Evolutionary conservation across 2,888 invertebrate genomes (phyloP), one percentile per base, ranked within the genome.

Genomic region (Nephrocerus scutellatus): DNA sequence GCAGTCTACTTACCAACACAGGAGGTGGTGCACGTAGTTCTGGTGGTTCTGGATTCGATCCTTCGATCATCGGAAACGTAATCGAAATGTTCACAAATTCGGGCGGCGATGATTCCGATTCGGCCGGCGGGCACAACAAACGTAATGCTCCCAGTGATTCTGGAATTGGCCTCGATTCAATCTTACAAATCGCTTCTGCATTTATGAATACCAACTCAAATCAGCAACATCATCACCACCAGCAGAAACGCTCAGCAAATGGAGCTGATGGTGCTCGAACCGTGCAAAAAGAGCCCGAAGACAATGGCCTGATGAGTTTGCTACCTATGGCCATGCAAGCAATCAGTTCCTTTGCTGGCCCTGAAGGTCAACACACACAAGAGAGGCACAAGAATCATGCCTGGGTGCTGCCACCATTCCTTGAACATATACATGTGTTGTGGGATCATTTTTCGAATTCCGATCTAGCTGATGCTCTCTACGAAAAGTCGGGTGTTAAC

Each of bases 391-490:
- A 80, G 36, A 79, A 75, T 26, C 85, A 85, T 50, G 76, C 82
- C 0, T 76, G 79, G 62, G 77, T 80, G 51, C 63, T 87, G 46
- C 86, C 86, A 0, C 86, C 82, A 42, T 55, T 82, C 63, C 57
- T 78, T 62, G 80, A 80, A 53, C 75, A 80, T 48, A 59, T 77
- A 2, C 85, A 86, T 60, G 67, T 86, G 2, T 74, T 82, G 54
- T 84, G 85, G 78, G 85, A 87, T 48, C 75, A 84, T 45, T 84
- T 87, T 55, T 74, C 82, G 20, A 80, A 82, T 57, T 86, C 87
- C 0, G 85, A 87, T 47, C 68, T 87, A 13, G 86, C 85, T 0
- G 80, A 77, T 57, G 76, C 79, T 0, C 60, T 86, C 6, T 82
- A 84, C 75, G 76, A 79, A 54, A 82, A 79, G 47, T 77, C 85